Evolutionary conservation across 2,113 vertebrate genomes (phyloP), one percentile per base, ranked within the genome.

Genomic region (Aegithalos caudatus): DNA sequence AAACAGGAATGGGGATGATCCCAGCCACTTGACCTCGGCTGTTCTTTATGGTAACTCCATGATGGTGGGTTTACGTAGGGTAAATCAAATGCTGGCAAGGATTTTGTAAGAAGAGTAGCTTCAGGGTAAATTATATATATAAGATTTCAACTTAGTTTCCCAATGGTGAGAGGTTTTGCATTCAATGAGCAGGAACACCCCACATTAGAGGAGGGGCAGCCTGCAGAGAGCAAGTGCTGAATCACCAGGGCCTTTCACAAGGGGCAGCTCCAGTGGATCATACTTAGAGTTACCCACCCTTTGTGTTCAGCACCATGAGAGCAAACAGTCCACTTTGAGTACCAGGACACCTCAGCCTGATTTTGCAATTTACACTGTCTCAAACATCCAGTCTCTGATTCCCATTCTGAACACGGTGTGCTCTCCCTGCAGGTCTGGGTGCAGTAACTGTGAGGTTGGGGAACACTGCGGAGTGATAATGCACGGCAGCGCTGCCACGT

Each of bases 381-480:
- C 51, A 18, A 45, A 33, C 0, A 1, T 12, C 11, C 0, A 0
- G n/a, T 40, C 51, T 79, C 17, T 91, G 29, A 13, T 71, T 73
- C 80, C 81, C 84, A 40, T 33, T 78, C 37, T 67, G 61, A 83
- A 10, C 50, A 17, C 1, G 4, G 40, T 97, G 81, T 97, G 50
- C 88, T 98, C 81, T 97, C 90, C 88, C 72, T 70, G 38, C 96
- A 99, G 99, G 99, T 98, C 97, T 42, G 98, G 98, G 88, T 99
- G 99, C 95, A 98, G 98, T 78, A 98, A 98, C 98, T 99, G 99
- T 56, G 98, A 98, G 91, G 98, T 98, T 51, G 99, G 99, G 74
- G 98, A 99, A 62, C 99, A 99, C 92, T 99, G 99, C 7, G 99
- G 99, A 9, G 98, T 98, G 29, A 98, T 99, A 74, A 99, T 99